phyloP scores from a whole-genome alignment of 2,888 invertebrate species.

The Carpatolechia fugitivella region DNA sequence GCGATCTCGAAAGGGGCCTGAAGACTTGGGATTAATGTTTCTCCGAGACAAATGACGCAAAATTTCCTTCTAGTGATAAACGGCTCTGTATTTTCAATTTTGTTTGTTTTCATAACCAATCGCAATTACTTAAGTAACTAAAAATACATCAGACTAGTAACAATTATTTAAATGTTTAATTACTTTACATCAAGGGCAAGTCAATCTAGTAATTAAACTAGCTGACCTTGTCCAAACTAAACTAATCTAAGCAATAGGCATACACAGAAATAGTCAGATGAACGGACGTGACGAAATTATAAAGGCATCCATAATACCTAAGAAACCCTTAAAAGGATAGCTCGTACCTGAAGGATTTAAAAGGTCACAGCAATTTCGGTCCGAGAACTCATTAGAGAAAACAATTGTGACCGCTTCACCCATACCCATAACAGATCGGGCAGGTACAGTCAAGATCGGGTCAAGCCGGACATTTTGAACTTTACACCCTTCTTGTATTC shows the following conservation, averaged over 20 bases:
- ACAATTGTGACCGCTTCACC: background rate
- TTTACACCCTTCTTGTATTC: too few species aligned
- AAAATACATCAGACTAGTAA: too few species aligned
- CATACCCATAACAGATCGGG: background rate
- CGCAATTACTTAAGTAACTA: background rate
- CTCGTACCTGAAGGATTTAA: background rate
- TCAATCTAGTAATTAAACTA: too few species aligned
- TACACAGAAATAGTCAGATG: too few species aligned
- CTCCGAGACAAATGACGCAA: slow-evolving; percentile 3
- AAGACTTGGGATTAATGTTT: background rate
- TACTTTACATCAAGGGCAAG: too few species aligned
- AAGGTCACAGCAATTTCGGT: background rate
- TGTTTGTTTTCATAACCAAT: background rate
- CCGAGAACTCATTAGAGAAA: slow-evolving; percentile 5
- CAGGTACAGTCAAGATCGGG: background rate
- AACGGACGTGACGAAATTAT: too few species aligned
- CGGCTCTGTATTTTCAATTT: background rate
- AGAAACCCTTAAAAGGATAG: too few species aligned
- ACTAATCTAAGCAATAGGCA: too few species aligned
- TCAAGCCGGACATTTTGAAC: background rate
- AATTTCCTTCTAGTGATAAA: background rate
- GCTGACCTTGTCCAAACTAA: too few species aligned
- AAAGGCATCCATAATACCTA: background rate
- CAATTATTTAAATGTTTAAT: too few species aligned
- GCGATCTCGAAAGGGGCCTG: background rate